These are phyloP conservation scores for Volucella zonaria DNA, from an alignment of 2,888 invertebrate genomes.

Conservation along the genomic window DNA sequence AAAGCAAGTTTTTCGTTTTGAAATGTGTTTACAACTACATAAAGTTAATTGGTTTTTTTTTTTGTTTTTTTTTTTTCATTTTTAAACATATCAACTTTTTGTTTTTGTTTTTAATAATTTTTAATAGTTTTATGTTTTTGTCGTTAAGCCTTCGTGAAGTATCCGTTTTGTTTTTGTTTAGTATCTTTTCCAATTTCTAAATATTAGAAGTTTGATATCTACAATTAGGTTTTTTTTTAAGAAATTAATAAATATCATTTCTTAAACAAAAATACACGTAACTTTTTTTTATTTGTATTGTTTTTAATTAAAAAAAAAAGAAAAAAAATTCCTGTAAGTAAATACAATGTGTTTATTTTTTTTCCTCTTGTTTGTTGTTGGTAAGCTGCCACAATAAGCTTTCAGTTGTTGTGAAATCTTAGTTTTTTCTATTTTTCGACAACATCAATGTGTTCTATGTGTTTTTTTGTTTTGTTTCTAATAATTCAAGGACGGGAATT, in stretches of 20 bases:
- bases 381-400: constrained; percentile 75
- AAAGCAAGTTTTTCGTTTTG: constrained; percentile 34
- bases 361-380: constrained; percentile 64
- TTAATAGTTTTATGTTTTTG: constrained; percentile 66
- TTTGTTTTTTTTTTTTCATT: not conserved
- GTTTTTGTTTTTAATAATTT: constrained; percentile 40
- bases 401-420: constrained; percentile 21
- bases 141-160: constrained; percentile 48
- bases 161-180: constrained; percentile 46
- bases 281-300: constrained; percentile 69
- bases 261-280: constrained; percentile 79
- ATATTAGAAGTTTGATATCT: constrained; percentile 73
- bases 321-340: constrained; percentile 47
- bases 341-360: constrained; percentile 28
- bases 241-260: constrained; percentile 67
- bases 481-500: constrained; percentile 63
- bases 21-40: constrained; percentile 55
- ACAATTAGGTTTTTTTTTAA: constrained; percentile 53
- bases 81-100: constrained; percentile 54
- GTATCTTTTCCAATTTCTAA: constrained; percentile 66
- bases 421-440: constrained; percentile 76
- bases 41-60: constrained; percentile 54
- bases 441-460: constrained; percentile 77
- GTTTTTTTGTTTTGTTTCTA: constrained; percentile 76
- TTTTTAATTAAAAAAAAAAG: constrained; percentile 54